phyloP scores from a whole-genome alignment of 2,797 vertebrate genomes.

The Microctenopoma stevenorrisi region DNA sequence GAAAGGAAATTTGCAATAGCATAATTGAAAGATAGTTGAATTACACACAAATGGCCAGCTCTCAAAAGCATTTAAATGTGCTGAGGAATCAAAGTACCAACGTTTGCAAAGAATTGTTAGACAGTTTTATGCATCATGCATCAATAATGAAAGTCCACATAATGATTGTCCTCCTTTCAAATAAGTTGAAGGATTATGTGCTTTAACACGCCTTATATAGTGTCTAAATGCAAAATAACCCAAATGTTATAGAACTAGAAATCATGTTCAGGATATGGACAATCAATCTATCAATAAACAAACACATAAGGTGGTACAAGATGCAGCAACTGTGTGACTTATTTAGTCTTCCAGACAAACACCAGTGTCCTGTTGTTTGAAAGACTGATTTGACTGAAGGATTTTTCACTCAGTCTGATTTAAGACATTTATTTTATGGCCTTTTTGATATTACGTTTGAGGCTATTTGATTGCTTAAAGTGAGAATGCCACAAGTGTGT shows the following conservation, averaged over 20 bases:
- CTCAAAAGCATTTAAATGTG: not conserved
- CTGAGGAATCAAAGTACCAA: not conserved
- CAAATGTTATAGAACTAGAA: not conserved
- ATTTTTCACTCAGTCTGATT: not conserved
- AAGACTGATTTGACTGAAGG: not conserved
- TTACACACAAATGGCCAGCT: not conserved
- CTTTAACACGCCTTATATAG: not conserved
- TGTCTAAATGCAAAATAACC: not conserved
- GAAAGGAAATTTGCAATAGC: not conserved
- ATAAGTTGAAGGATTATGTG: not conserved
- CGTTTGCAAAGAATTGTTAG: not conserved
- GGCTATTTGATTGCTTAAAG: not conserved
- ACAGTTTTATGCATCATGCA: not conserved
- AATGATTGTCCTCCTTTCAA: slow-evolving; percentile 1
- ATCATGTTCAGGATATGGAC: not conserved
- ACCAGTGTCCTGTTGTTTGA: too few relatives aligned
- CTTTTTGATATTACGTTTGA: not conserved
- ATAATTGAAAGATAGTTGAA: not conserved
- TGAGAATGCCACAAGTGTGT: not conserved
- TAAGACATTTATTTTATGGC: not conserved
- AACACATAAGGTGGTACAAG: not conserved
- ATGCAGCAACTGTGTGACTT: not conserved
- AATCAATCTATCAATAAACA: not conserved
- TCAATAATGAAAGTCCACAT: not conserved
- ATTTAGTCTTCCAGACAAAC: not conserved